Base-by-base conservation (phyloP, 2,113 vertebrate genomes). In the Colistium nudipinnis region DNA sequence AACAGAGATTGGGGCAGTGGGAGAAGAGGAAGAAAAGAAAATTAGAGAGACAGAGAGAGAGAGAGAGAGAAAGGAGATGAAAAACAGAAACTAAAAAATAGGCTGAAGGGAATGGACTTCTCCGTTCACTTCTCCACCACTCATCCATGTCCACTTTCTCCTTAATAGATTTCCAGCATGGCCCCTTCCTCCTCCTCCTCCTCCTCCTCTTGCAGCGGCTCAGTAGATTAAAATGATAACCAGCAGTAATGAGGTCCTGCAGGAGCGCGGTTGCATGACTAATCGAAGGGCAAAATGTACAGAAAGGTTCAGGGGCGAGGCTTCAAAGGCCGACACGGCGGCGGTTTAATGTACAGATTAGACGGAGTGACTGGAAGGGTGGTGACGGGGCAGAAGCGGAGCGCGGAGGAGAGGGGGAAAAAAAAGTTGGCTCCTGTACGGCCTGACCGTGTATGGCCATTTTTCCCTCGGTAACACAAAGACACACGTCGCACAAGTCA, bases 171-270 rank as follows among this genome's bases (percentile, higher is more conserved):
- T 84, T 85, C 71, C 45, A 75, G 76, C 52, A 49, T 70, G 56
- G 66, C 63, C 51, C 63, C 65, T 56, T 62, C 80, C 55, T 72
- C 59, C 33, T 57, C 76, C 60, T 39, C 65, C 27, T 52, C 84
- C 74, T 78, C 65, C 70, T 74, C 71, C 65, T 14, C n/a, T 31
- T 71, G 69, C 62, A 62, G 63, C 78, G 22, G 80, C 81, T 79
- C 85, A 75, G 68, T 61, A 81, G 82, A 87, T 88, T 80, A 82
- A 88, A 87, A 85, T 74, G 89, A 90, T 84, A 85, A 87, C 68
- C 74, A 79, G 69, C 84, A 77, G 80, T 89, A 91, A 91, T 88
- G 88, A 89, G 88, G 86, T 88, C 85, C 88, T 86, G 39, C 84
- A 88, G 90, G 90, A 82, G 76, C 41, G 65, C 30, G 61, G 62